Evolutionary conservation across 2,113 vertebrate species (phyloP).

Genomic region (Gnathonemus echidnorhynchus): DNA sequence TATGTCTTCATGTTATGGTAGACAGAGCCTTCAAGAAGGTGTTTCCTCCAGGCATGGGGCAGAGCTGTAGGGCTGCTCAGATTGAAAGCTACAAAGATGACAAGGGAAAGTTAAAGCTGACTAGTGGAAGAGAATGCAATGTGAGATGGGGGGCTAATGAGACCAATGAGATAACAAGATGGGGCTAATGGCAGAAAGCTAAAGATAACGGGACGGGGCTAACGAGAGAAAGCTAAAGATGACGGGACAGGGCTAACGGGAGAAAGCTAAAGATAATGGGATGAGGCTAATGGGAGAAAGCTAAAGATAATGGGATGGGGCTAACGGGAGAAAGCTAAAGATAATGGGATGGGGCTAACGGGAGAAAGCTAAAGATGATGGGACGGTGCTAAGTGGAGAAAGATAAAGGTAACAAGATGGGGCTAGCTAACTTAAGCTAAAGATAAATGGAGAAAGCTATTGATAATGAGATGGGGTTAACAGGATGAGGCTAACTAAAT

Average conservation of each 20-base stretch:
- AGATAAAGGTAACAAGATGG: no score
- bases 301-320: not conserved
- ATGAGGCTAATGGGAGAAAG: not conserved
- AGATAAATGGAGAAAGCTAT: not conserved
- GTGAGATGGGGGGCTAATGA: not conserved
- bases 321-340: no score
- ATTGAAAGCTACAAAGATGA: not conserved
- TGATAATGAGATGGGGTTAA: not conserved
- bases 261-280: not conserved
- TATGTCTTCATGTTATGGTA: not conserved
- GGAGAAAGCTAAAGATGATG: not conserved
- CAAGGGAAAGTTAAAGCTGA: not conserved
- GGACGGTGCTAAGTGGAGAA: no score
- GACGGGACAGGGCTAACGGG: not conserved
- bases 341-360: no score
- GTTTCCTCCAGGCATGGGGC: not conserved
- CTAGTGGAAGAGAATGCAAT: not conserved
- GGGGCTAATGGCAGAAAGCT: not conserved
- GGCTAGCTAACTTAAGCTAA: not conserved
- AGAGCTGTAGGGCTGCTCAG: not conserved
- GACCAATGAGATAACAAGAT: not conserved
- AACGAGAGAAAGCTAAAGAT: not conserved
- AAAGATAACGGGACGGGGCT: not conserved
- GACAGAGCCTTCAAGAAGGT: not conserved
- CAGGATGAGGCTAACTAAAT: no score